phyloP scores from a whole-genome alignment of 1,140 invertebrate genomes.

The Micrasema longulum region DNA sequence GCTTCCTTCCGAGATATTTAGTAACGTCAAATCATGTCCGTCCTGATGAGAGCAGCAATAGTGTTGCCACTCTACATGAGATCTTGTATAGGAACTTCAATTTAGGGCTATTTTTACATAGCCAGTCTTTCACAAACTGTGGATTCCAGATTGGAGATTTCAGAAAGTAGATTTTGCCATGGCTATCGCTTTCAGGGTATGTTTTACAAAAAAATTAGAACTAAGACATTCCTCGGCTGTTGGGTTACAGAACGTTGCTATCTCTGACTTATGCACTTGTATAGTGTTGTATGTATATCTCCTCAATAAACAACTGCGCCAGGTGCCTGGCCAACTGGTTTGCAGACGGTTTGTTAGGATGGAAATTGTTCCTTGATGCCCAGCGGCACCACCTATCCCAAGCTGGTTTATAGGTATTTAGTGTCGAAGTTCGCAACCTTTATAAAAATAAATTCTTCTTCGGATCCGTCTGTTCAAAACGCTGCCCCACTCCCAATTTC shows the following conservation, averaged over 20 bases:
- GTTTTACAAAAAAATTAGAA: neutral
- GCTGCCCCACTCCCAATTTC: neutral
- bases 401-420: neutral
- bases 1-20: constrained; percentile 44
- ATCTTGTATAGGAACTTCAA: constrained; percentile 47
- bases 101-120: constrained; percentile 22
- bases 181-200: neutral
- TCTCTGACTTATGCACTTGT: neutral
- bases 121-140: neutral
- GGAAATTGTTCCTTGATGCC: constrained; percentile 16
- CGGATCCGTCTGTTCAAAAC: too few relatives aligned
- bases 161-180: neutral
- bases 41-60: constrained; percentile 56
- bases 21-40: constrained; percentile 56
- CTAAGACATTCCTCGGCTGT: neutral
- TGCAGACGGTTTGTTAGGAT: constrained; percentile 49
- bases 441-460: too few relatives aligned
- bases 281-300: constrained; percentile 26
- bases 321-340: constrained; percentile 22
- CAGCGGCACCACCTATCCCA: neutral
- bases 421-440: neutral
- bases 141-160: constrained; percentile 9
- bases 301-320: constrained; percentile 12
- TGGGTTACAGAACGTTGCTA: constrained; percentile 11
- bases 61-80: constrained; percentile 53